Conservation (phyloP, 2,888 invertebrate genomes). For the Theodoxus fluviatilis region DNA sequence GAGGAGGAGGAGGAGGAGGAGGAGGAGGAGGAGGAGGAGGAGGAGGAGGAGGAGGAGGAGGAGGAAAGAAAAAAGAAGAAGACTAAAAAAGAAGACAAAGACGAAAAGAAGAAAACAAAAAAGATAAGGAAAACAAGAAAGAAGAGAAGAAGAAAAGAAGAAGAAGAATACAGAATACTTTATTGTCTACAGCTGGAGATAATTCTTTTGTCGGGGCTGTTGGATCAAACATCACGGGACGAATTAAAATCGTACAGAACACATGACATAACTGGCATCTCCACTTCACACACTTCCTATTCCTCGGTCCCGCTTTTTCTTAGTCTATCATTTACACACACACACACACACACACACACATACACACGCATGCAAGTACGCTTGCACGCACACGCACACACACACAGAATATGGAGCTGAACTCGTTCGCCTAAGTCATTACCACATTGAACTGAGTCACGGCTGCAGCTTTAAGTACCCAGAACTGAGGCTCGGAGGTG, state of each 20-base stretch:
- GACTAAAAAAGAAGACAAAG: neutral
- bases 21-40: no score
- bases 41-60: neutral
- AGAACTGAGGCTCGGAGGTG: no score
- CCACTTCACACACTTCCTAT: neutral
- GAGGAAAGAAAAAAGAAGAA: conserved; percentile 1
- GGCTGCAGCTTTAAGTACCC: no score
- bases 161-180: conserved; percentile 12
- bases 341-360: neutral
- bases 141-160: conserved; percentile 14
- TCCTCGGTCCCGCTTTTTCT: neutral
- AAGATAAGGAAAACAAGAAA: conserved; percentile 3
- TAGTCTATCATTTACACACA: neutral
- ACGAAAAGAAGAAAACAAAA: conserved; percentile 1
- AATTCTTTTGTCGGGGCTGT: neutral
- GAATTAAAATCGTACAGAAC: neutral
- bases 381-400: neutral
- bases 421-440: no score
- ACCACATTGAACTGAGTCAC: no score
- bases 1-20: neutral
- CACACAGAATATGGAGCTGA: no score
- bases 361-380: neutral
- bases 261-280: neutral
- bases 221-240: neutral
- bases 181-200: neutral